These are phyloP conservation scores for Psix sp. DNA, from an alignment of 1,140 invertebrate species.

Conservation along the genomic window DNA sequence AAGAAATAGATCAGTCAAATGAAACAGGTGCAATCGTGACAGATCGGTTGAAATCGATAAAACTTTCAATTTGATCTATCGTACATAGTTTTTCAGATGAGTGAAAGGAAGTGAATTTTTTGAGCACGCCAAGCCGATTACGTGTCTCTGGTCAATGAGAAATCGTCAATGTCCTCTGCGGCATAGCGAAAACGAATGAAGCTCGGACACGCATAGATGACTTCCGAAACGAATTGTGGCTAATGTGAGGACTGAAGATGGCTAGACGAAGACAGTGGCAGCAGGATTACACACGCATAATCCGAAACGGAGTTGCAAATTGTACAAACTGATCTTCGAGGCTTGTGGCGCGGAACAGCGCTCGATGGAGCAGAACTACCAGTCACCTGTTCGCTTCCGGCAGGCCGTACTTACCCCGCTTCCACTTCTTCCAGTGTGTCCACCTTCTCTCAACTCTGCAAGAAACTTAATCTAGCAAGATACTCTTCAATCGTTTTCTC, in stretches of 20 bases:
- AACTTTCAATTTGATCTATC: slow-evolving; percentile 44
- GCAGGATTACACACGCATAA: slow-evolving; percentile 63
- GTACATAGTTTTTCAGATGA: slow-evolving; percentile 31
- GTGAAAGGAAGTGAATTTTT: slow-evolving; percentile 36
- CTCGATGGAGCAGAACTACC: slow-evolving; percentile 77
- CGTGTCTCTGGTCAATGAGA: slow-evolving; percentile 43
- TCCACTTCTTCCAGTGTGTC: slow-evolving; percentile 61
- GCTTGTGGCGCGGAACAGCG: slow-evolving; percentile 75
- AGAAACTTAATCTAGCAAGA: slow-evolving; percentile 49
- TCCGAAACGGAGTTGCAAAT: slow-evolving; percentile 62
- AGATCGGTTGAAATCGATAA: slow-evolving; percentile 7
- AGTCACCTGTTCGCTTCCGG: slow-evolving; percentile 77
- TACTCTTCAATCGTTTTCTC: slow-evolving; percentile 47
- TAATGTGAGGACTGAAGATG: slow-evolving; percentile 45
- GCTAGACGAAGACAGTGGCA: slow-evolving; percentile 53
- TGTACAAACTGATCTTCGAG: slow-evolving; percentile 73
- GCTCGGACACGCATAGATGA: slow-evolving; percentile 53
- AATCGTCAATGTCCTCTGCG: slow-evolving; percentile 50
- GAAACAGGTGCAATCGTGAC: neutral
- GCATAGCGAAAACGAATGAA: slow-evolving; percentile 52
- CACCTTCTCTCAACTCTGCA: slow-evolving; percentile 41
- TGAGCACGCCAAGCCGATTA: slow-evolving; percentile 16
- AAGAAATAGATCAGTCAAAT: neutral
- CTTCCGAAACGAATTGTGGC: slow-evolving; percentile 43
- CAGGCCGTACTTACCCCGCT: slow-evolving; percentile 66